Conservation (phyloP, 2,113 vertebrate species). For the Pionites leucogaster region DNA sequence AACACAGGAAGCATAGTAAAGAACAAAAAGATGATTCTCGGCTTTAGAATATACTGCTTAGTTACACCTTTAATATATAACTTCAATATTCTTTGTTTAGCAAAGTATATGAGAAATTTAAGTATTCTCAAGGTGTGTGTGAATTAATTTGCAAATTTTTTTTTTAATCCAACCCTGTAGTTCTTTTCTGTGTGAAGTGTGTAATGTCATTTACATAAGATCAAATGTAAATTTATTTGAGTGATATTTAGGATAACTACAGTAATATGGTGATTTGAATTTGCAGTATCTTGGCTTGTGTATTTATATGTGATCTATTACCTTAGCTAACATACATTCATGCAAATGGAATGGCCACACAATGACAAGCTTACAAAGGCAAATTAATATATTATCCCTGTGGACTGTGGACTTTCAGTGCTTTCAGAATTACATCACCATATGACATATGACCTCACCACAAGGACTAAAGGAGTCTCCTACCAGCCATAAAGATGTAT, state of each 20-base stretch:
- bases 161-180: not conserved
- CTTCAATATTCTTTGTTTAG: not conserved
- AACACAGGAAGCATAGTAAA: not conserved
- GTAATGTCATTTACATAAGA: not conserved
- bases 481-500: not conserved
- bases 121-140: not conserved
- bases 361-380: not conserved
- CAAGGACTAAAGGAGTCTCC: not conserved
- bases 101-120: not conserved
- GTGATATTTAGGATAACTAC: not conserved
- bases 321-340: not conserved
- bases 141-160: not conserved
- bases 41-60: not conserved
- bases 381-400: not conserved
- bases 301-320: not conserved
- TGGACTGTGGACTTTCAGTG: not conserved
- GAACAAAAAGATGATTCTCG: not conserved
- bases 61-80: not conserved
- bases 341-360: not conserved
- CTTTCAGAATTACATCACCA: slow-evolving; percentile 27
- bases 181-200: not conserved
- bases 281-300: not conserved
- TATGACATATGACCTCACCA: not conserved
- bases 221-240: not conserved
- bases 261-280: not conserved